Conservation (phyloP, 1,140 invertebrate species). For the Fopius arisanus region DNA sequence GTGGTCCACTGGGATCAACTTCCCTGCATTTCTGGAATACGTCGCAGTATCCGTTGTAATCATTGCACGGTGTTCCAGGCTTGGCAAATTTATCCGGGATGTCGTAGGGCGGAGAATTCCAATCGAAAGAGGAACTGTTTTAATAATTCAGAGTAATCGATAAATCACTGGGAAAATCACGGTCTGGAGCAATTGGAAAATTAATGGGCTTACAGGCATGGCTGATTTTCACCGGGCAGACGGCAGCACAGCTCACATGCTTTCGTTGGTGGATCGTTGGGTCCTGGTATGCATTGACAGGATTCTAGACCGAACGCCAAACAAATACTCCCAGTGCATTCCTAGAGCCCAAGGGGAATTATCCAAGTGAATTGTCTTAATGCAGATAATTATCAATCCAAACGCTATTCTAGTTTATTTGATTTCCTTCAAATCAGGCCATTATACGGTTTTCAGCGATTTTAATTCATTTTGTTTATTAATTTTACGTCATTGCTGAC, state of each 20-base stretch:
- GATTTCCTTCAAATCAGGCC: no score
- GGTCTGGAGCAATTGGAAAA: not conserved
- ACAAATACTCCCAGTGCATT: slow-evolving; percentile 93
- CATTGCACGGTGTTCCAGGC: slow-evolving; percentile 94
- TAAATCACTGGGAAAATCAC: not conserved
- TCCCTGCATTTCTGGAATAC: slow-evolving; percentile 97
- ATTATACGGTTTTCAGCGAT: no score
- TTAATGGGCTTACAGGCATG: slow-evolving; percentile 67
- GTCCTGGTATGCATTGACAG: slow-evolving; percentile 87
- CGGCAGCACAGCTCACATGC: slow-evolving; percentile 92
- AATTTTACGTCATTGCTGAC: no score
- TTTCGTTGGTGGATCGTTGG: slow-evolving; percentile 80
- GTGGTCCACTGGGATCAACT: slow-evolving; percentile 93
- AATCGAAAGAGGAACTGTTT: slow-evolving; percentile 84
- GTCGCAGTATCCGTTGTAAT: slow-evolving; percentile 99
- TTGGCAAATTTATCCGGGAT: slow-evolving; percentile 94
- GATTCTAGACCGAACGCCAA: slow-evolving; percentile 93
- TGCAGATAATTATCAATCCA: no score
- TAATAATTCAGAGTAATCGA: not conserved
- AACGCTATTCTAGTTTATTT: no score
- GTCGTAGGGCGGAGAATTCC: slow-evolving; percentile 88
- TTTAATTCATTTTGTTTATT: no score
- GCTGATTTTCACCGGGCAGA: slow-evolving; percentile 81
- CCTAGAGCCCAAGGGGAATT: slow-evolving; percentile 64
- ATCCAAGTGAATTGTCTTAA: not conserved